Conservation (phyloP, 1,140 invertebrate genomes). For the Homarus americanus region DNA sequence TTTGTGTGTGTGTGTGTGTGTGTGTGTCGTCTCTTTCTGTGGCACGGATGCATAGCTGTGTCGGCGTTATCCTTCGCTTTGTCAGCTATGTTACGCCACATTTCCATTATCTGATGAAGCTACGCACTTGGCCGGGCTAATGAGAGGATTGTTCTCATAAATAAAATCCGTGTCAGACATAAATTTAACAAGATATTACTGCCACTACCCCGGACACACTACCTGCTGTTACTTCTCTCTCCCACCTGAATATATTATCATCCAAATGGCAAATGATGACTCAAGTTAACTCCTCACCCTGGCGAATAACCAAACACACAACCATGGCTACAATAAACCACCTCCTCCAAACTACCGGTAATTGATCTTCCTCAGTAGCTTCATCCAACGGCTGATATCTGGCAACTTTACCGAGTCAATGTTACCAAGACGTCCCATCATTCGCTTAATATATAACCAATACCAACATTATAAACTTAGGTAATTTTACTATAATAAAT, state of each 20-base stretch:
- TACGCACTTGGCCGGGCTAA: not conserved
- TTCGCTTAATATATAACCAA: no score
- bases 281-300: not conserved
- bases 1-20: not conserved
- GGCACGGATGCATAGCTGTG: not conserved
- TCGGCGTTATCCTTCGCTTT: not conserved
- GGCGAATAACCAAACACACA: not conserved
- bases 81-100: not conserved
- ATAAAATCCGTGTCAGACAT: constrained; percentile 14
- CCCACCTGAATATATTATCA: not conserved
- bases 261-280: not conserved
- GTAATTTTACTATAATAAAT: no score
- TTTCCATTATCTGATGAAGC: not conserved
- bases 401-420: constrained; percentile 7
- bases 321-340: constrained; percentile 23
- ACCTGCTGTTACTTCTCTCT: not conserved
- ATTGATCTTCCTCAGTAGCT: constrained; percentile 42
- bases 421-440: not conserved
- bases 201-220: not conserved
- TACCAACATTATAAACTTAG: no score
- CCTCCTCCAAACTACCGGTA: constrained; percentile 34
- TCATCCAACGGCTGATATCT: constrained; percentile 24
- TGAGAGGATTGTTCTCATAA: constrained; percentile 34
- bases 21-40: not conserved
- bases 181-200: not conserved